Evolutionary conservation across 2,113 vertebrate genomes (phyloP).

Genomic region (Anoura caudifer): DNA sequence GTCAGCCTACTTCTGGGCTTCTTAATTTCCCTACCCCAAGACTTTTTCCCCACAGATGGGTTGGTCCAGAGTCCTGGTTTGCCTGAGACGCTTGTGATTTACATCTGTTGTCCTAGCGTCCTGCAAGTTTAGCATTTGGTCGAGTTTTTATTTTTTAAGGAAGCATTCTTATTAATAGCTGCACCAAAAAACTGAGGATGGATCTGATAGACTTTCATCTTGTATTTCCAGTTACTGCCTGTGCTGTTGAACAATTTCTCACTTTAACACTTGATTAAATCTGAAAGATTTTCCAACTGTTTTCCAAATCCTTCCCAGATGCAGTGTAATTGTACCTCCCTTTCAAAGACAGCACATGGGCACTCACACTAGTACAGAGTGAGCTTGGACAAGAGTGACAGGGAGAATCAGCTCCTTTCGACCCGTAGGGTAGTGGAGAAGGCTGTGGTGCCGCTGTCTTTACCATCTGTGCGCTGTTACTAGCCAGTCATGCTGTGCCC

Average conservation of each 20-base stretch:
- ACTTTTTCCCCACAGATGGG: not conserved
- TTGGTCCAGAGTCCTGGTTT: not conserved
- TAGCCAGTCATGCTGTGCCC: not conserved
- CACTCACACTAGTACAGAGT: not conserved
- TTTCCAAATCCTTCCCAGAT: not conserved
- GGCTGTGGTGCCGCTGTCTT: not conserved
- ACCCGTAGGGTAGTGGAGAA: not conserved
- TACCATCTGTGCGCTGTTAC: not conserved
- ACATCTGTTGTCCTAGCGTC: not conserved
- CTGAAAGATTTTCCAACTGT: not conserved
- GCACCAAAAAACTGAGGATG: not conserved
- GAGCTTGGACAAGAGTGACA: not conserved
- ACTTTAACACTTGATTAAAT: not conserved
- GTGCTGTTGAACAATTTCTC: not conserved
- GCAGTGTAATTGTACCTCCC: not conserved
- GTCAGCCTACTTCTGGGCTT: not conserved
- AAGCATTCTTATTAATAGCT: constrained; percentile 26
- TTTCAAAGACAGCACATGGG: not conserved
- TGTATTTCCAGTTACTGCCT: constrained; percentile 1
- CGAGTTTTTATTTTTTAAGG: constrained; percentile 39
- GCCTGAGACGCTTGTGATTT: not conserved
- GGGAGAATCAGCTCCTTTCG: not conserved
- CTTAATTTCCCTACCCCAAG: not conserved
- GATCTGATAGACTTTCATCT: not conserved
- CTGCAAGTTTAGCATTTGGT: not conserved